Base-by-base conservation (phyloP, 1,140 invertebrate genomes). In the Nephotettix cincticeps region DNA sequence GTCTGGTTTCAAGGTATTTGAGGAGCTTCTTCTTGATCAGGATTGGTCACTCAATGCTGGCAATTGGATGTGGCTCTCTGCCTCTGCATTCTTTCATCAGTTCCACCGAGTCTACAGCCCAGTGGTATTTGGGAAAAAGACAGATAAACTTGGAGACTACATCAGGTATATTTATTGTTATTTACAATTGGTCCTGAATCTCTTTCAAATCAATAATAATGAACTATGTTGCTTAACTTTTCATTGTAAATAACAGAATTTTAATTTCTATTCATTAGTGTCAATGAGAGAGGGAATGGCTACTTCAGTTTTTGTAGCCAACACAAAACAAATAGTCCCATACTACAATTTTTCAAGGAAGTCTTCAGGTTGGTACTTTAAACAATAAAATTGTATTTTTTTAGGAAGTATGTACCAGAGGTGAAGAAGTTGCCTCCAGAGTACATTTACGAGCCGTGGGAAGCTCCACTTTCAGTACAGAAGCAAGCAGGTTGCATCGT, bases 31-130 rank as follows among this genome's bases (percentile, higher is more conserved):
- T 1, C 80, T 97, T 30, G 94, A 97, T 79, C 93, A 93, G 14
- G 94, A 96, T 81, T 96, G 93, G 93, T 93, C 93, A 6, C 91
- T 96, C 0, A 97, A 97, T 81, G 94, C 93, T 11, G 94, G 94
- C 2, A 94, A 91, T 85, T 96, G 94, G 94, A 93, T 96, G 91
- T 96, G 94, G 94, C 81, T 96, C 1, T 94, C 92, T 0, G 94
- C 93, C 77, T 94, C 92, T 25, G 94, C 93, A 6, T 96, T 96
- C 81, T 96, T 96, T 78, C 93, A 95, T 77, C 93, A 95, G 80
- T 96, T 95, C 81, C 95, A 95, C 79, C 93, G 95, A 77, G 93
- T 93, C 77, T 95, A 95, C 78, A 95, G 94, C 80, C 94, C 94
- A 2, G 91, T 97, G 0, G 86, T 89, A n/a, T 96, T 95, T 82